phyloP scores from a whole-genome alignment of 2,888 invertebrate genomes.

The Loripinus fragilis region DNA sequence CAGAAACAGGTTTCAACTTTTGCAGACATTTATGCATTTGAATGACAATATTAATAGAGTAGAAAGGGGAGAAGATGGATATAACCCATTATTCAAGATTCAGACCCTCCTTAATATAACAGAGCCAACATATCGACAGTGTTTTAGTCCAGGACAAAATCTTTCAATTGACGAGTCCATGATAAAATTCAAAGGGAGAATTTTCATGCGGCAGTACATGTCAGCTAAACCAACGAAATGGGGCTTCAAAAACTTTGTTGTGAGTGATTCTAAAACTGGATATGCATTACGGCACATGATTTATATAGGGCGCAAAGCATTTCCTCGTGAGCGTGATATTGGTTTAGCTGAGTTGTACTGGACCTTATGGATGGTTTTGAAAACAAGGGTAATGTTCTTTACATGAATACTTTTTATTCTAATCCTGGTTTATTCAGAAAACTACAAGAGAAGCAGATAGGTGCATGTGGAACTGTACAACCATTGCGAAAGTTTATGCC shows the following conservation, averaged over 20 bases:
- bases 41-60: constrained; percentile 23
- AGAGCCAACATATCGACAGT: no score
- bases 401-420: constrained; percentile 6
- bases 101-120: no score
- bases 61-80: constrained; percentile 17
- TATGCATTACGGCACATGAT: neutral
- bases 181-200: no score
- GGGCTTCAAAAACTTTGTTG: no score
- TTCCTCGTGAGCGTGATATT: neutral
- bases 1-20: constrained; percentile 26
- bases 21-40: constrained; percentile 28
- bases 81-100: constrained; percentile 13
- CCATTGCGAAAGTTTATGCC: neutral
- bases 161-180: no score
- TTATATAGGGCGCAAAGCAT: neutral
- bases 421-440: neutral
- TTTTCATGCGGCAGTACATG: no score
- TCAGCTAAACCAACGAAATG: no score
- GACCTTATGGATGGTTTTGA: neutral
- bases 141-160: no score
- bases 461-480: constrained; percentile 7
- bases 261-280: constrained; percentile 2
- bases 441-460: neutral
- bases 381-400: constrained; percentile 2
- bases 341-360: neutral